phyloP scores from a whole-genome alignment of 2,797 vertebrate genomes.

The Dicrostonyx torquatus region DNA sequence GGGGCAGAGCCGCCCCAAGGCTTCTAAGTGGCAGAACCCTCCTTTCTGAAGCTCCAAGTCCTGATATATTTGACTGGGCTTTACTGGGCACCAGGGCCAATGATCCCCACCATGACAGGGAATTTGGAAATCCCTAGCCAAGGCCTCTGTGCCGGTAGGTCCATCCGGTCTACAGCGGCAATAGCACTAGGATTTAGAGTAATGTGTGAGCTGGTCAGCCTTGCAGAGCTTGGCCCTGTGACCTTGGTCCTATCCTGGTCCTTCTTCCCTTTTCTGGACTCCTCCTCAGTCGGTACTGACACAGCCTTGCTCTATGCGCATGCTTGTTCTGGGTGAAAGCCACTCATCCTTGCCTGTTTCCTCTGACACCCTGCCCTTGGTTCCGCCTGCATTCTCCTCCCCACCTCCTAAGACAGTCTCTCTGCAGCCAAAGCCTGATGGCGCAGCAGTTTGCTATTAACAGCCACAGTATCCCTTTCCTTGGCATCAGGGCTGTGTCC shows the following conservation, averaged over 20 bases:
- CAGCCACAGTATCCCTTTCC: neutral
- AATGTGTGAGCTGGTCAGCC: neutral
- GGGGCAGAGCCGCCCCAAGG: neutral
- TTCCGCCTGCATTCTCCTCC: neutral
- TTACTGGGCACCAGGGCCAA: neutral
- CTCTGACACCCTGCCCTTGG: neutral
- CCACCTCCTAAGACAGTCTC: neutral
- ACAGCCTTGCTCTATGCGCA: neutral
- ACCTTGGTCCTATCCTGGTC: neutral
- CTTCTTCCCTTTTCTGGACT: neutral
- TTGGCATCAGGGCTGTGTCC: neutral
- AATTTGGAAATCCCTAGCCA: neutral
- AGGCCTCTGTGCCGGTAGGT: neutral
- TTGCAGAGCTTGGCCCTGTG: rapidly evolving
- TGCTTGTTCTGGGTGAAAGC: neutral
- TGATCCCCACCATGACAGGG: neutral
- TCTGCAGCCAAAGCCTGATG: neutral
- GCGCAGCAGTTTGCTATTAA: neutral
- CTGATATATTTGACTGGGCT: neutral
- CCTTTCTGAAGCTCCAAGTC: neutral
- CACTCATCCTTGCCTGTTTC: neutral
- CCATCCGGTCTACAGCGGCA: neutral
- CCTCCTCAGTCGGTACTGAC: neutral
- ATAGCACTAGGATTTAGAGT: neutral
- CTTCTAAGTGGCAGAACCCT: neutral